phyloP scores from a whole-genome alignment of 2,888 invertebrate species.

The Bombylius major region DNA sequence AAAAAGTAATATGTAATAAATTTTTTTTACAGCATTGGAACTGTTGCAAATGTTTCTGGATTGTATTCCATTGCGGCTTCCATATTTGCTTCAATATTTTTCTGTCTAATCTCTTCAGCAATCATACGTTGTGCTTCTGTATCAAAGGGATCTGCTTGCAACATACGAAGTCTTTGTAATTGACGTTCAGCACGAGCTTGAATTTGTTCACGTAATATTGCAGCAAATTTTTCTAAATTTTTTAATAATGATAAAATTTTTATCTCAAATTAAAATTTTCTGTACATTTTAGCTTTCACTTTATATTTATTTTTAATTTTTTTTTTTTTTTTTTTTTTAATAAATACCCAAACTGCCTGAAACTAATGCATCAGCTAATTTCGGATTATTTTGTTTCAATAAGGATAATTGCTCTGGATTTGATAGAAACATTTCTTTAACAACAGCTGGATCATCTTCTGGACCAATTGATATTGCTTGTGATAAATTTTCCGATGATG shows the following conservation, averaged over 20 bases:
- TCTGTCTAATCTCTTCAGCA: slow-evolving; percentile 88
- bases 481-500: slow-evolving; percentile 18
- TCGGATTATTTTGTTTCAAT: slow-evolving; percentile 85
- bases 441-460: slow-evolving; percentile 73
- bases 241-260: slow-evolving; percentile 18
- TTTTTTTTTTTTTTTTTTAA: not conserved
- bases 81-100: slow-evolving; percentile 97
- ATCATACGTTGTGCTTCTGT: slow-evolving; percentile 89
- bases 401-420: slow-evolving; percentile 85
- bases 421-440: slow-evolving; percentile 73
- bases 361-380: slow-evolving; percentile 78
- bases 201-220: slow-evolving; percentile 70
- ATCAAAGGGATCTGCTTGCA: slow-evolving; percentile 91
- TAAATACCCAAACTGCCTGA: slow-evolving; percentile 61
- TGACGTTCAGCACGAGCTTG: slow-evolving; percentile 70
- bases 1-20: not conserved
- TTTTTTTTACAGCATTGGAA: slow-evolving; percentile 69
- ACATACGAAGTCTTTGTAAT: slow-evolving; percentile 66
- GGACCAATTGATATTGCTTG: slow-evolving; percentile 36
- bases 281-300: no score
- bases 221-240: slow-evolving; percentile 57
- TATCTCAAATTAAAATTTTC: no score
- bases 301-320: no score
- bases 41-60: slow-evolving; percentile 96
- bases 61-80: slow-evolving; percentile 97